Evolutionary conservation across 2,888 invertebrate species (phyloP), one percentile per base, ranked within the genome.

Genomic region (Penaeus monodon): DNA sequence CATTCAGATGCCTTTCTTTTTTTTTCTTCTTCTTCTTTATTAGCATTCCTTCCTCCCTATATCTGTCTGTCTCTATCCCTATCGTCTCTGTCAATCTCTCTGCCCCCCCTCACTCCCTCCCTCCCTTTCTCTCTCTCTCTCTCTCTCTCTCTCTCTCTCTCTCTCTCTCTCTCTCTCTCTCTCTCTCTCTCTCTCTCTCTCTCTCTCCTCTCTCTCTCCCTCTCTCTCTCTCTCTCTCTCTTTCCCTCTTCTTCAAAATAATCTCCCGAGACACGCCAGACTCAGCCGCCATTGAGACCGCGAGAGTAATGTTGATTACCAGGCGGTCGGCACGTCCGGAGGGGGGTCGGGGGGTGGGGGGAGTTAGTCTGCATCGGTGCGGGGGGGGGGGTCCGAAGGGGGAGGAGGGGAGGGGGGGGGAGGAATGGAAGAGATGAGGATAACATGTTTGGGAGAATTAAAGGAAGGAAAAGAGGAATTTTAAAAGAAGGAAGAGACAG

Each of bases 81-180:
- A 2, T 49, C 49, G 2, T 1, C 0, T 2, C 17, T 14, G 0
- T 14, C 17, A 1, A 0, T 2, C 1, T 2, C 0, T 1, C 1
- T 7, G 3, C 8, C 7, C 8, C 0, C 8, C 7, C 8, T 6
- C 8, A 0, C 8, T 8, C 38, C 0, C 8, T 8, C 8, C 7
- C 8, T 44, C 38, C 7, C 8, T 8, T 3, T 33, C 33, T 33
- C 33, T 33, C 33, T 33, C 33, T 33, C 33, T 33, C 33, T 33
- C 33, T 33, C 33, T 33, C 33, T 33, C 33, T 33, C 33, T 33
- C 33, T 33, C 33, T 33, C 33, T 33, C 8, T 44, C 38, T 44
- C 8, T 14, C 12, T 17, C 8, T 12, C 12, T 44, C 7, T 44
- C 38, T 33, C 33, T 33, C 33, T 33, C 33, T 33, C 33, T 33